Conservation (phyloP, 37 sponge, comb jelly and placozoan species). For the Tethya wilhelma region DNA sequence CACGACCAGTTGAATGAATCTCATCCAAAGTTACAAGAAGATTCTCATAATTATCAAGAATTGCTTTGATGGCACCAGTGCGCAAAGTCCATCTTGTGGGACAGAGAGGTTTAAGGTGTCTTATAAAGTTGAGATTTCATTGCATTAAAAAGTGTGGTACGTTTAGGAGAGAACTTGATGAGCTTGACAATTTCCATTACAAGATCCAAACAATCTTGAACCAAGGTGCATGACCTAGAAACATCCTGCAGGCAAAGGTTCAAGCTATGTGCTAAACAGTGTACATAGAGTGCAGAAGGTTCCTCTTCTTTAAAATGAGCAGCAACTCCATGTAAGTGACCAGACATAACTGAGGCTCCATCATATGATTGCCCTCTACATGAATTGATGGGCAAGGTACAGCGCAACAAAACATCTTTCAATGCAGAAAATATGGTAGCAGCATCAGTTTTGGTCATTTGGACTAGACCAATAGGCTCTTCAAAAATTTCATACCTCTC, state of each 20-base stretch:
- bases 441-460: constrained; percentile 45
- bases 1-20: constrained; percentile 31
- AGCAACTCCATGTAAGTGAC: constrained; percentile 46
- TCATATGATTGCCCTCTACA: constrained; percentile 64
- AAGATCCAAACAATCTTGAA: constrained; percentile 34
- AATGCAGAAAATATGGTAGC: constrained; percentile 33
- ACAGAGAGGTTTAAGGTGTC: constrained; percentile 56
- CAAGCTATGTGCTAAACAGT: constrained; percentile 60
- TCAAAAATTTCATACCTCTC: constrained; percentile 19
- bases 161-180: constrained; percentile 62
- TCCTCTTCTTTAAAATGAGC: constrained; percentile 34
- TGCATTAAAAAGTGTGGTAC: constrained; percentile 22
- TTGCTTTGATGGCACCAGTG: constrained; percentile 52
- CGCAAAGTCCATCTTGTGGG: constrained; percentile 72
- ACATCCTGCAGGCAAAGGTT: constrained; percentile 69
- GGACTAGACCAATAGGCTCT: constrained; percentile 35
- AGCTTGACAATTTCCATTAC: constrained; percentile 49
- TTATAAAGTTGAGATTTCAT: constrained; percentile 6
- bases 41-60: constrained; percentile 40
- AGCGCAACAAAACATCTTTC: constrained; percentile 53
- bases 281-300: constrained; percentile 57
- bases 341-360: constrained; percentile 58
- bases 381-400: constrained; percentile 39
- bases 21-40: constrained; percentile 45
- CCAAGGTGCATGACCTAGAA: not conserved